Evolutionary conservation across 2,888 invertebrate species (phyloP), one percentile per base, ranked within the genome.

Genomic region (Phengaris arion): DNA sequence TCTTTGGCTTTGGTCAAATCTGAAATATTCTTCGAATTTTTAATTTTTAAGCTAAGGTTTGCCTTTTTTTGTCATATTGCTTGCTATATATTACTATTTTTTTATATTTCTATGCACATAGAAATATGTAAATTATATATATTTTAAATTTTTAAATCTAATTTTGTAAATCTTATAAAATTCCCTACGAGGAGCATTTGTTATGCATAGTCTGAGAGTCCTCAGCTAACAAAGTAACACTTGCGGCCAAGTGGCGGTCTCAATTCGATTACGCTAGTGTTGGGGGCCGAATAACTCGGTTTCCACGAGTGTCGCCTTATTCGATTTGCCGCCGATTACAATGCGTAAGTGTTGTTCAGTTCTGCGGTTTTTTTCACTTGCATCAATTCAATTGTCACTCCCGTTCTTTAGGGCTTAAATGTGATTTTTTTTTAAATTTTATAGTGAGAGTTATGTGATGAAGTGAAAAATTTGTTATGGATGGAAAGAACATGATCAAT

Each of bases 161-260:
- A 35, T 64, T 64, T 64, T 12, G 12, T 64, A 45, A 64, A 12
- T 64, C 6, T 52, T 9, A 9, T 10, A 12, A 64, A 12, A 7
- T 59, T 64, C 64, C 64, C 64, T 35, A 35, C 12, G 64, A 52
- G 35, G 12, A 46, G 22, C 10, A 22, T 70, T 51, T 51, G 51
- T 86, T 87, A 86, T 89, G 89, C 90, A 90, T 90, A 90, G 89
- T 89, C 84, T 81, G 72, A 72, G 72, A 52, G 72, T 54, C 72
- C 72, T 89, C 88, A 86, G 86, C 90, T 90, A 92, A 92, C 92
- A 91, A 91, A 87, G 92, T 91, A 91, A 90, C 92, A 89, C 91
- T 91, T 82, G 89, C 84, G 85, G 82, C 85, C 89, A 90, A 92
- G 92, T 92, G 92, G 87, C 86, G 88, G 91, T 89, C 90, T 87